Conservation (phyloP, 2,113 vertebrate species). For the Pleuronectes platessa region DNA sequence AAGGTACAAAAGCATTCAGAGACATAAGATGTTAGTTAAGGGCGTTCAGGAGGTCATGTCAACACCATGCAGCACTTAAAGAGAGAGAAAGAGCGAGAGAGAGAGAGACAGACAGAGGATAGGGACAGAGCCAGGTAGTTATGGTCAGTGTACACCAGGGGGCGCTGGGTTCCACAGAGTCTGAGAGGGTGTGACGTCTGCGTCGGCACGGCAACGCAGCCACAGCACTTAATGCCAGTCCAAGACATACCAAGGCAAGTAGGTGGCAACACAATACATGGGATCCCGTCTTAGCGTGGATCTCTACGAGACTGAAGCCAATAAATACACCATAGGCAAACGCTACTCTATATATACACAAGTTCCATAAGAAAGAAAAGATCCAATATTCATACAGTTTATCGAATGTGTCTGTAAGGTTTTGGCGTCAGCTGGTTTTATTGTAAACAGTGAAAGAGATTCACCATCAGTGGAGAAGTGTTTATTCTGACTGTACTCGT, state of each 20-base stretch:
- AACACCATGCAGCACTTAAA: conserved; percentile 74
- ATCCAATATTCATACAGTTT: conserved; percentile 55
- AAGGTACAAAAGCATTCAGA: conserved; percentile 71
- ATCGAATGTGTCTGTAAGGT: conserved; percentile 70
- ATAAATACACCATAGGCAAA: conserved; percentile 48
- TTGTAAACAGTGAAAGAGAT: conserved; percentile 68
- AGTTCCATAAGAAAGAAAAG: conserved; percentile 50
- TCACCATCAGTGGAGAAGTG: conserved; percentile 42
- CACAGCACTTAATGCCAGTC: conserved; percentile 66
- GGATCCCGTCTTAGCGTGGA: conserved; percentile 41
- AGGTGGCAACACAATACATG: conserved; percentile 67
- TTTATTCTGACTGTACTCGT: conserved; percentile 68
- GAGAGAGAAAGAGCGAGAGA: conserved; percentile 40
- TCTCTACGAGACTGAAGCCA: conserved; percentile 65
- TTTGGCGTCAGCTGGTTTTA: conserved; percentile 80
- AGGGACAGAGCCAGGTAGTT: conserved; percentile 56
- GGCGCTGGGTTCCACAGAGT: conserved; percentile 23
- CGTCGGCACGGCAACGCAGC: conserved; percentile 58
- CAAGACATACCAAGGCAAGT: conserved; percentile 76
- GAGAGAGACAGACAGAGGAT: conserved; percentile 37
- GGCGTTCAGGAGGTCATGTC: conserved; percentile 69
- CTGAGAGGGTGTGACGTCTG: conserved; percentile 60
- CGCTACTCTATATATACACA: conserved; percentile 46
- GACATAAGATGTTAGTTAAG: conserved; percentile 61
- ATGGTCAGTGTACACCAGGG: conserved; percentile 39